These are phyloP conservation scores for Paramormyrops hopkinsi DNA, from an alignment of 2,797 vertebrate genomes.

Conservation along the genomic window DNA sequence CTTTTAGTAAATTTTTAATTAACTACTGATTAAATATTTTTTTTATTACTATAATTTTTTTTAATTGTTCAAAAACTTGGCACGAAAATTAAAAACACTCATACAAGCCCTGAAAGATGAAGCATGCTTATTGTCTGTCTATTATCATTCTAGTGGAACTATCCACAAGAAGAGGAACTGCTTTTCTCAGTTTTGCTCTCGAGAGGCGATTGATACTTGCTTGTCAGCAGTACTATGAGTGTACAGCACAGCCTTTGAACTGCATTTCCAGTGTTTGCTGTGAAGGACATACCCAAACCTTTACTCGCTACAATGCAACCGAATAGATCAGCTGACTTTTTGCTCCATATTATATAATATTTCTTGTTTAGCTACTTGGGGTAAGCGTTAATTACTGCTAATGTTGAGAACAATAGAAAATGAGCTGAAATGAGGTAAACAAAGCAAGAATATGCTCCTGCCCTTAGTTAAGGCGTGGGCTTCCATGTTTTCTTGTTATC, in stretches of 20 bases:
- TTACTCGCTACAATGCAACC: not conserved
- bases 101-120: not conserved
- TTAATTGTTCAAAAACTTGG: not conserved
- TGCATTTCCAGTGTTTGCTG: not conserved
- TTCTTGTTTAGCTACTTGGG: not conserved
- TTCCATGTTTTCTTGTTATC: not conserved
- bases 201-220: not conserved
- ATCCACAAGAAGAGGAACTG: not conserved
- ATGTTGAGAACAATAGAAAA: not conserved
- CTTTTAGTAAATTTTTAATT: not conserved
- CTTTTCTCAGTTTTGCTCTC: not conserved
- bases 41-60: not conserved
- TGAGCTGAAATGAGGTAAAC: not conserved
- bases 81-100: not conserved
- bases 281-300: not conserved
- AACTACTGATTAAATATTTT: not conserved
- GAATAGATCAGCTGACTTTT: not conserved
- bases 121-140: not conserved
- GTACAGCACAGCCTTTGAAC: not conserved
- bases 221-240: not conserved
- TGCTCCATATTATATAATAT: not conserved
- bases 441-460: not conserved
- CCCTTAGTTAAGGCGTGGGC: not conserved
- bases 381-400: not conserved
- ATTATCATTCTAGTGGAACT: slow-evolving; percentile 2